Conservation (phyloP, 2,888 invertebrate species). For the Parnassius smintheus region DNA sequence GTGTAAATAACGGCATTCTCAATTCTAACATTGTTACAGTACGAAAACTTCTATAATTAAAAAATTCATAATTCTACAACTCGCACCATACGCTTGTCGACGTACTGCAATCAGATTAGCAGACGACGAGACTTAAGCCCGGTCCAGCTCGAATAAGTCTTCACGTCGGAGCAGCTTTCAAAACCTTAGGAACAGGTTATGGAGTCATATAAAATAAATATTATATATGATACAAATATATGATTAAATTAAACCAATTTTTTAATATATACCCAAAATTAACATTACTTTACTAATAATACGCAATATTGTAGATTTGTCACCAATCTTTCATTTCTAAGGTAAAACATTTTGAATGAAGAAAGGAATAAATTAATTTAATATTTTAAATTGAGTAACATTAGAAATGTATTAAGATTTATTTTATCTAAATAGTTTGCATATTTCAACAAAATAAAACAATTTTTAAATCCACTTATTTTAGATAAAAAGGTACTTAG, state of each 20-base stretch:
- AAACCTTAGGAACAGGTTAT: not conserved
- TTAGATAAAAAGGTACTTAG: no score
- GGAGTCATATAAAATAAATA: not conserved
- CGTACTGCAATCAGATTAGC: conserved; percentile 12
- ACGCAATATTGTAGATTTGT: not conserved
- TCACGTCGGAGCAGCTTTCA: conserved; percentile 10
- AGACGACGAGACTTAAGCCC: conserved; percentile 16
- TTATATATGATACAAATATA: not conserved
- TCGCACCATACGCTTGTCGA: not conserved
- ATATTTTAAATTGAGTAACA: no score
- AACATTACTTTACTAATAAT: no score
- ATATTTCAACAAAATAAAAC: no score
- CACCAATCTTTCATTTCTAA: not conserved
- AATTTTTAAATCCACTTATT: no score
- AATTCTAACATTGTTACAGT: no score
- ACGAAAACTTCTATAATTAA: no score
- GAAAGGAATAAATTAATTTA: not conserved
- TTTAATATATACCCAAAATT: not conserved
- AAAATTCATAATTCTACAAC: not conserved
- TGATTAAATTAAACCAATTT: not conserved
- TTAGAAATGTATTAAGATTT: no score
- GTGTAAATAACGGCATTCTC: no score
- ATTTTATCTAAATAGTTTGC: no score
- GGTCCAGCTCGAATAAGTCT: conserved; percentile 15
- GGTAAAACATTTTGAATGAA: not conserved